Evolutionary conservation across 2,797 vertebrate species (phyloP).

Genomic region (Mus spretus): DNA sequence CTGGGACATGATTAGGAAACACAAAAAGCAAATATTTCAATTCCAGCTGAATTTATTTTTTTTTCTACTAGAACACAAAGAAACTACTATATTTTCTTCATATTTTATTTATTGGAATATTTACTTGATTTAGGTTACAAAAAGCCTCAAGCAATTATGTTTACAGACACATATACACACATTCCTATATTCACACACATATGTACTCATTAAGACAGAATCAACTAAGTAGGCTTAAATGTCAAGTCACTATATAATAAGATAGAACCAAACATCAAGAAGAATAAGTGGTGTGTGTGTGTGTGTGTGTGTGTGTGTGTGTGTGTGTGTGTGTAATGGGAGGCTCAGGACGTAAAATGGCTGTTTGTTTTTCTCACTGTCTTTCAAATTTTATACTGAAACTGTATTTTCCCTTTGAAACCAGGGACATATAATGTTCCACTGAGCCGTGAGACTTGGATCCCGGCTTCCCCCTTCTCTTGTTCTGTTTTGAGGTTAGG

Average conservation of each 20-base stretch:
- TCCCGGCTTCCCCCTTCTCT: constrained; percentile 53
- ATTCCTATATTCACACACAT: not conserved
- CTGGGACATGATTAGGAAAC: not conserved
- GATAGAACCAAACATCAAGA: not conserved
- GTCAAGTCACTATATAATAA: not conserved
- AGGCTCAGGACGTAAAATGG: not conserved
- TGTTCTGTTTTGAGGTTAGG: constrained; percentile 60
- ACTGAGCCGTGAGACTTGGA: not conserved
- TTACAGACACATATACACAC: not conserved
- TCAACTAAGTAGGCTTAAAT: not conserved
- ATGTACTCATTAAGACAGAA: not conserved
- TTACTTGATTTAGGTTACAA: not conserved
- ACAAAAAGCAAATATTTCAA: not conserved
- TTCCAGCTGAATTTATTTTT: not conserved
- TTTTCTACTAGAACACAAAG: not conserved
- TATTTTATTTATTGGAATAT: not conserved
- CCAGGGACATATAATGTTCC: constrained; percentile 31
- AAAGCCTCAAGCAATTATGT: not conserved
- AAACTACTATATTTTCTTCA: not conserved
- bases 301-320: not conserved
- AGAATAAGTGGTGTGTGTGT: not conserved
- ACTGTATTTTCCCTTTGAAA: constrained; percentile 65
- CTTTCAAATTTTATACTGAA: constrained; percentile 33
- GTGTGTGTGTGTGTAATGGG: not conserved
- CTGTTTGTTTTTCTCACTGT: constrained; percentile 66